phyloP scores from a whole-genome alignment of 2,113 vertebrate species.

The Nestor notabilis region DNA sequence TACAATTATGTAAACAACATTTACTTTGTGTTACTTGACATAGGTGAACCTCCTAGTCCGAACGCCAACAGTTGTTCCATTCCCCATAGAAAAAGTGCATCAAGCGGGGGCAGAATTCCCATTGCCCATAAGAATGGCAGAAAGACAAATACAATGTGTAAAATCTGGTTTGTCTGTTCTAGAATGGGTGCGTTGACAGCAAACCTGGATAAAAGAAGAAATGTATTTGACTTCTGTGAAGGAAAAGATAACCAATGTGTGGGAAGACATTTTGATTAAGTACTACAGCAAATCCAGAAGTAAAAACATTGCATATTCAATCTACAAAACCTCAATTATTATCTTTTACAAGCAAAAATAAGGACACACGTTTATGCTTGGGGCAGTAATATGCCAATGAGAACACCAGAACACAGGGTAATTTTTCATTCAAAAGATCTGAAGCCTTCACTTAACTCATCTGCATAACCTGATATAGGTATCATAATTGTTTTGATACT shows the following conservation, averaged over 20 bases:
- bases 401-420: background rate
- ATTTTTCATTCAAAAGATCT: background rate
- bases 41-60: constrained; percentile 91
- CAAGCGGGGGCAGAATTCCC: constrained; percentile 90
- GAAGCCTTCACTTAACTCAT: background rate
- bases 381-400: background rate
- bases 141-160: constrained; percentile 90
- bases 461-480: background rate
- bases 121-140: constrained; percentile 93
- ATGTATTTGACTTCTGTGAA: constrained; percentile 23
- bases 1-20: constrained; percentile 19
- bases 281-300: background rate
- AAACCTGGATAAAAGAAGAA: constrained; percentile 80
- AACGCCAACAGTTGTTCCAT: constrained; percentile 94
- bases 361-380: background rate
- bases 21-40: constrained; percentile 92
- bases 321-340: background rate
- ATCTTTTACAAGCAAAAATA: background rate
- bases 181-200: constrained; percentile 79
- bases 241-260: background rate
- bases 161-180: constrained; percentile 88
- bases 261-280: background rate
- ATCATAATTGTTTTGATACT: background rate
- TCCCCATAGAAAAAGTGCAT: constrained; percentile 92
- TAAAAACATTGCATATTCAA: background rate